Evolutionary conservation across 2,113 vertebrate genomes (phyloP), one percentile per base, ranked within the genome.

Genomic region (Paracyprichromis sp.): DNA sequence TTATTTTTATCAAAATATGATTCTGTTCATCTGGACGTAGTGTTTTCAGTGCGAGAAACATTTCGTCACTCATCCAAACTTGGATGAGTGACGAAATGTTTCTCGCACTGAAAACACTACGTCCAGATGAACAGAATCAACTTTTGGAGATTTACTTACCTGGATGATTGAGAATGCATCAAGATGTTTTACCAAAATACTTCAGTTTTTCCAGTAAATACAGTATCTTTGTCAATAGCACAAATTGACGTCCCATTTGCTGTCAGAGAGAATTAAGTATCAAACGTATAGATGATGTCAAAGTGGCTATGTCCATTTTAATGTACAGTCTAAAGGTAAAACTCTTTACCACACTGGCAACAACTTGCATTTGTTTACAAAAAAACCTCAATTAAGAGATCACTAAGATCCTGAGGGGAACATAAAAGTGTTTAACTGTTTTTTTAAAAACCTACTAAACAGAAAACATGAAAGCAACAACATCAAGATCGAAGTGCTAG

Each of bases 21-120:
- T 59, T 54, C 56, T 29, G 3, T 59, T 57, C 56, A 57, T 57
- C 54, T 57, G 24, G 54, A 57, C 7, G 12, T 57, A 57, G 7
- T 26, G 21, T 26, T 57, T 57, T 57, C 54, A 57, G 54, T 57
- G 21, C 7, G 12, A 57, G 54, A 57, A 57, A 57, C 24, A 0
- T 47, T 50, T 50, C 4, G 2, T 50, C 47, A 50, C 47, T 17
- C 47, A 50, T 17, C 14, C 7, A 8, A 47, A 0, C 0, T 40
- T 40, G 10, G 5, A 16, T 57, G 13, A 59, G 56, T 5, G 24
- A 59, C 14, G 0, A 61, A 61, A 61, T 0, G 5, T 31, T 61
- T 61, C 57, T 61, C 1, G 1, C 29, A 61, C 3, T 61, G 16
- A 61, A 61, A 61, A 19, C 3, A 10, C 57, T 61, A 34, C 5